Evolutionary conservation across 2,113 vertebrate species (phyloP).

Genomic region (Elephas maximus): DNA sequence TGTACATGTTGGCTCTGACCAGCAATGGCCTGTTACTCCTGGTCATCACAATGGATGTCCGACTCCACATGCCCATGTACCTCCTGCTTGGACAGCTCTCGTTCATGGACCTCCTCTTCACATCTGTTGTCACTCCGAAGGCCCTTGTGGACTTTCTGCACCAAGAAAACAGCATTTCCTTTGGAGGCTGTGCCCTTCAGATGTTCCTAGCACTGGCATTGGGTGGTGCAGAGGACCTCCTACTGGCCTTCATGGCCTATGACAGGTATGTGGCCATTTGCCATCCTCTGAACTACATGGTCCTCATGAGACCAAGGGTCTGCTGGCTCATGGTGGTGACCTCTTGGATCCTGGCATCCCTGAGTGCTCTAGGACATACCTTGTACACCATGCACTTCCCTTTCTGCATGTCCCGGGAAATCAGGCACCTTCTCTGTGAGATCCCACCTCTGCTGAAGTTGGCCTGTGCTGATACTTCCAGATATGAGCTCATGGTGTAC

Average conservation of each 20-base stretch:
- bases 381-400: slow-evolving; percentile 68
- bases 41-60: slow-evolving; percentile 44
- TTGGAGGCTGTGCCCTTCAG: slow-evolving; percentile 78
- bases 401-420: slow-evolving; percentile 58
- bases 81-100: slow-evolving; percentile 75
- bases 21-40: slow-evolving; percentile 77
- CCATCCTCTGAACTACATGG: slow-evolving; percentile 79
- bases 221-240: slow-evolving; percentile 71
- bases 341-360: slow-evolving; percentile 63
- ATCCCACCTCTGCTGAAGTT: too few relatives aligned
- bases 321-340: slow-evolving; percentile 70
- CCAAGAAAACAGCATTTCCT: slow-evolving; percentile 68
- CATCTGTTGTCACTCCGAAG: slow-evolving; percentile 74
- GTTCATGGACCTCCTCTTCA: slow-evolving; percentile 78
- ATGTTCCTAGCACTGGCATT: slow-evolving; percentile 72
- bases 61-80: slow-evolving; percentile 74
- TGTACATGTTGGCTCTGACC: slow-evolving; percentile 65
- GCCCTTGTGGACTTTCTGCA: slow-evolving; percentile 60
- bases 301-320: slow-evolving; percentile 67
- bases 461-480: too few relatives aligned
- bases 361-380: slow-evolving; percentile 66
- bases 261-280: slow-evolving; percentile 84
- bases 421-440: too few relatives aligned
- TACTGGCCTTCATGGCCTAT: slow-evolving; percentile 83
- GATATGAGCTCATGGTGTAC: too few relatives aligned